phyloP scores from a whole-genome alignment of 2,797 vertebrate genomes.

The Falco peregrinus region DNA sequence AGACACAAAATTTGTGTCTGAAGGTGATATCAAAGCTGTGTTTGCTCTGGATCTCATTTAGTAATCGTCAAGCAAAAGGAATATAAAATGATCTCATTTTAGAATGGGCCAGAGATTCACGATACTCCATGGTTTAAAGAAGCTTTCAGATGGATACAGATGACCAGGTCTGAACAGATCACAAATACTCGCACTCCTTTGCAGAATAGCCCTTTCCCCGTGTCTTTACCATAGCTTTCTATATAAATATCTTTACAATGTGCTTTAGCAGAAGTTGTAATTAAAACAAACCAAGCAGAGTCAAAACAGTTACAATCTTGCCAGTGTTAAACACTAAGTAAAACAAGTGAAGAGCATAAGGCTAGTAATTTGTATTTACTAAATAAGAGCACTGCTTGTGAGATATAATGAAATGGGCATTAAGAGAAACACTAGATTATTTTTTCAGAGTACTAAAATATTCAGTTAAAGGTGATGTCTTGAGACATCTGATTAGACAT shows the following conservation, averaged over 20 bases:
- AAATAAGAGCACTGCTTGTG: background rate
- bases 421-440: background rate
- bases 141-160: background rate
- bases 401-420: background rate
- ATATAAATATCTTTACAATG: background rate
- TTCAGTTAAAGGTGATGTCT: background rate
- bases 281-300: background rate
- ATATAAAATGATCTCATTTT: conserved; percentile 12
- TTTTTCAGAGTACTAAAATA: background rate
- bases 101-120: background rate
- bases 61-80: background rate
- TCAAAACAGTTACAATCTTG: background rate
- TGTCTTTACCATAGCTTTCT: background rate
- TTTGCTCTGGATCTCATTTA: background rate
- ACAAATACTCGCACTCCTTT: background rate
- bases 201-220: background rate
- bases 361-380: background rate
- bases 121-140: background rate
- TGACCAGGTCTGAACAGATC: background rate
- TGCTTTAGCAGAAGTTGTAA: background rate
- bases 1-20: background rate
- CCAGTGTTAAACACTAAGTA: background rate
- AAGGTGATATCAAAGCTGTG: conserved; percentile 16
- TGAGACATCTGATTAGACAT: background rate
- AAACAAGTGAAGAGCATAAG: background rate